These are phyloP conservation scores for Coleophora deauratella DNA, from an alignment of 2,888 invertebrate species.

Conservation along the genomic window DNA sequence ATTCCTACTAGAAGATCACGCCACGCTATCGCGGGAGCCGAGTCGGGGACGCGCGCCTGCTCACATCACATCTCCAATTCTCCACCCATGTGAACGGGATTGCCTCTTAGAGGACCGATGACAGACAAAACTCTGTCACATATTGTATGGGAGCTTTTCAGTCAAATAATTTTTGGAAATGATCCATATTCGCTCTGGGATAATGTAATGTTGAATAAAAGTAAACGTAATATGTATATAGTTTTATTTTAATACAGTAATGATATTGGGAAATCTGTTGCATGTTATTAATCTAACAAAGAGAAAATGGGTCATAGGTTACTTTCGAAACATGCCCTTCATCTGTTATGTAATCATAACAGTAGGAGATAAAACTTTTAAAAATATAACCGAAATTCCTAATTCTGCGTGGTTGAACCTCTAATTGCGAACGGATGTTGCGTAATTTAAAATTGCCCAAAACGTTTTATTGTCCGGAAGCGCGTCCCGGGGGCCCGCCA, in stretches of 20 bases:
- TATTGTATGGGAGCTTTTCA: constrained; percentile 3
- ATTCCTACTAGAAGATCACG: constrained; percentile 33
- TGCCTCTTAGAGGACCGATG: constrained; percentile 46
- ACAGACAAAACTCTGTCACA: constrained; percentile 43
- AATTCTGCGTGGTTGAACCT: background rate
- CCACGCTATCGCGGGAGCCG: constrained; percentile 23
- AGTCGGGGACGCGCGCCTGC: constrained; percentile 28
- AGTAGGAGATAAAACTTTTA: too few species aligned
- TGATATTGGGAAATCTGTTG: background rate
- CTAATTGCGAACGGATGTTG: constrained; percentile 52
- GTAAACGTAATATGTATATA: background rate
- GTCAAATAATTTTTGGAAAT: too few species aligned
- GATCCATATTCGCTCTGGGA: constrained; percentile 20
- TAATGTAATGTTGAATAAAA: constrained; percentile 7
- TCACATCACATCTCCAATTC: constrained; percentile 18
- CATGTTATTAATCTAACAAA: too few species aligned
- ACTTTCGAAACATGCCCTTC: too few species aligned
- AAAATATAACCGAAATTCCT: too few species aligned
- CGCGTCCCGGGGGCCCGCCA: constrained; percentile 21
- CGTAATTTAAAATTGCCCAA: constrained; percentile 45
- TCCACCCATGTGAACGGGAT: constrained; percentile 44
- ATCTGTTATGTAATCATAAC: too few species aligned
- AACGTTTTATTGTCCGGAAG: constrained; percentile 53
- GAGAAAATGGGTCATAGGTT: too few species aligned
- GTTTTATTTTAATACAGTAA: too few species aligned